Conservation (phyloP, 2,113 vertebrate species). For the Uria aalge region DNA sequence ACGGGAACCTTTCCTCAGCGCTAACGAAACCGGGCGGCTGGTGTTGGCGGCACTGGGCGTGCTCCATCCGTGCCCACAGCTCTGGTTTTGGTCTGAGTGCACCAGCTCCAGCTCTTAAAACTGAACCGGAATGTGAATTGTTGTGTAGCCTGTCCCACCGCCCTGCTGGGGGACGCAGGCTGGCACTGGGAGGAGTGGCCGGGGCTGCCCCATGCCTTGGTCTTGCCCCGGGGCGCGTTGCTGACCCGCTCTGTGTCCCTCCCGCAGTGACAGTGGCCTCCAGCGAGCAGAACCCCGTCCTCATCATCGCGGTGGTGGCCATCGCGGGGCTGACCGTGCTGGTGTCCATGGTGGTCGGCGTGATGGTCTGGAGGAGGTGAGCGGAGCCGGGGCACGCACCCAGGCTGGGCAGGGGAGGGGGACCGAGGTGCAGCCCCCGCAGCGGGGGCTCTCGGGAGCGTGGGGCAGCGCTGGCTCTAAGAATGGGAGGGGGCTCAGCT, state of each 20-base stretch:
- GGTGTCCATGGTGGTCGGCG: constrained; percentile 76
- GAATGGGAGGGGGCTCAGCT: not conserved
- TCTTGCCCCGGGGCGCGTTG: fast-evolving
- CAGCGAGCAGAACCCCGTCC: constrained; percentile 84
- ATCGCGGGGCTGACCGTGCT: constrained; percentile 83
- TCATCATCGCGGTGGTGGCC: constrained; percentile 82
- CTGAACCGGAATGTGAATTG: not conserved
- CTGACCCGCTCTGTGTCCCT: not conserved
- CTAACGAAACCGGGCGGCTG: not conserved
- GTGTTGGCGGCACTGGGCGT: not conserved
- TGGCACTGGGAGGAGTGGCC: not conserved
- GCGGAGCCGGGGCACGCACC: fast-evolving
- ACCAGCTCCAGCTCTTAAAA: not conserved
- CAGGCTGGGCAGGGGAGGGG: not conserved
- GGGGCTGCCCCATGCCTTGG: not conserved
- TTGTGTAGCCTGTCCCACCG: not conserved
- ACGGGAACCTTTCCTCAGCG: not conserved
- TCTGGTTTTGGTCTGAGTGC: not conserved
- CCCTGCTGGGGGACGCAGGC: not conserved
- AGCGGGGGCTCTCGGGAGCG: not conserved
- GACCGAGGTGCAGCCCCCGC: not conserved
- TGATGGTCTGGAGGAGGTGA: constrained; percentile 89
- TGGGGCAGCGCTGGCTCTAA: fast-evolving
- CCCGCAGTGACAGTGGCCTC: constrained; percentile 81
- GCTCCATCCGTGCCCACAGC: fast-evolving